These are phyloP conservation scores for Chlorospingus semifuscus DNA, from an alignment of 2,797 vertebrate genomes.

Conservation along the genomic window DNA sequence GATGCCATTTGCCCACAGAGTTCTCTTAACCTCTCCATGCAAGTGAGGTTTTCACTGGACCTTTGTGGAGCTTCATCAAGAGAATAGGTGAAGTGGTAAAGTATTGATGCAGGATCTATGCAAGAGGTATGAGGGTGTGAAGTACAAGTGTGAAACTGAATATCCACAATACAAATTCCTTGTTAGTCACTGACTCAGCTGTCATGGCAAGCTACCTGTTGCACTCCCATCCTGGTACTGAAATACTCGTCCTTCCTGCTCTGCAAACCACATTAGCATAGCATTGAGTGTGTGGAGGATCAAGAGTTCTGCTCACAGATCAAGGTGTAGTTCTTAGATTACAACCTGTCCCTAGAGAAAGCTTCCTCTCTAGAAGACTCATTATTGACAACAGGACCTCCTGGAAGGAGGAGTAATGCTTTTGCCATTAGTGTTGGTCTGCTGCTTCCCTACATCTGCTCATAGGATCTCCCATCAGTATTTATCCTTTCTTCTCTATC, in stretches of 20 bases:
- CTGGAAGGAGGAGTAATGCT: background rate
- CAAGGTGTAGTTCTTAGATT: conserved; percentile 42
- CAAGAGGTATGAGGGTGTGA: background rate
- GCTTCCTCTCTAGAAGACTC: background rate
- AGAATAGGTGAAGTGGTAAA: background rate
- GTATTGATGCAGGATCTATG: background rate
- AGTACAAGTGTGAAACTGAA: background rate
- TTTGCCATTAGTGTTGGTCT: background rate
- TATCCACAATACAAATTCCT: background rate
- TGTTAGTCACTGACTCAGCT: background rate
- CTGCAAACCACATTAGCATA: background rate
- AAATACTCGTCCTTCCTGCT: conserved; percentile 62
- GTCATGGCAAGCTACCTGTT: background rate
- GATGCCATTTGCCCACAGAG: background rate
- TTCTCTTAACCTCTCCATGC: background rate
- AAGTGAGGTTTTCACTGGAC: background rate
- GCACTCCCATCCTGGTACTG: background rate
- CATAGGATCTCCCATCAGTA: background rate
- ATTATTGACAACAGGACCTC: background rate
- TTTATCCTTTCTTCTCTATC: background rate
- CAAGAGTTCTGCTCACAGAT: background rate
- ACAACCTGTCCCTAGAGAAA: background rate
- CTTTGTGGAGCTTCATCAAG: background rate
- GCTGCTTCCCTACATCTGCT: background rate
- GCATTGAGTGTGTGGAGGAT: conserved; percentile 8